Conservation (phyloP, 2,797 vertebrate species). For the Aulostomus chinensis region DNA sequence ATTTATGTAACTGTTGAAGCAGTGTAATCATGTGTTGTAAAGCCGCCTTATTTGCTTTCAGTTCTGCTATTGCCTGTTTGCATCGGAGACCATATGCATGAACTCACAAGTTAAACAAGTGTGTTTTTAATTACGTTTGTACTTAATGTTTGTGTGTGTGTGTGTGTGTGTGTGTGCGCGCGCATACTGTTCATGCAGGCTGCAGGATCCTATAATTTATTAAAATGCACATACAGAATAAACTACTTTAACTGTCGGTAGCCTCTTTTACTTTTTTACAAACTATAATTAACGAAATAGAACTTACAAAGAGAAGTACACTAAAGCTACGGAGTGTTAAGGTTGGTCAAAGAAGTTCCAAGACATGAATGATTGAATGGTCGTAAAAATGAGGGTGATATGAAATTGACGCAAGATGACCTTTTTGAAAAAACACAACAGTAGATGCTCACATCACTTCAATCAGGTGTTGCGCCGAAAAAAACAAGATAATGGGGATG, state of each 20-base stretch:
- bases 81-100: constrained; percentile 62
- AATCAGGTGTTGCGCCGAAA: too few relatives aligned
- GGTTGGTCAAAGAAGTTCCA: too few relatives aligned
- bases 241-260: constrained; percentile 56
- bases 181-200: constrained; percentile 52
- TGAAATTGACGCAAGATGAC: too few relatives aligned
- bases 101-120: constrained; percentile 27
- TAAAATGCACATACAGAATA: constrained; percentile 68
- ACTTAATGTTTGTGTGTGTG: constrained; percentile 41
- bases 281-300: too few relatives aligned
- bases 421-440: too few relatives aligned
- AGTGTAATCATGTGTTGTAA: constrained; percentile 62
- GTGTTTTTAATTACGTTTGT: constrained; percentile 58
- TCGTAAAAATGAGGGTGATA: too few relatives aligned
- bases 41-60: constrained; percentile 50
- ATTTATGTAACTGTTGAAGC: constrained; percentile 67
- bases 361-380: too few relatives aligned
- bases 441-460: too few relatives aligned
- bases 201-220: constrained; percentile 75
- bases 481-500: too few relatives aligned
- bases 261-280: neutral
- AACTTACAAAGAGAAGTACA: too few relatives aligned
- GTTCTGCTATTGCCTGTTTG: constrained; percentile 57
- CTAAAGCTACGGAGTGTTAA: too few relatives aligned
- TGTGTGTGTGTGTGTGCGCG: too few relatives aligned